Base-by-base conservation (phyloP, 2,113 vertebrate genomes). In the Chaetodon trifascialis region DNA sequence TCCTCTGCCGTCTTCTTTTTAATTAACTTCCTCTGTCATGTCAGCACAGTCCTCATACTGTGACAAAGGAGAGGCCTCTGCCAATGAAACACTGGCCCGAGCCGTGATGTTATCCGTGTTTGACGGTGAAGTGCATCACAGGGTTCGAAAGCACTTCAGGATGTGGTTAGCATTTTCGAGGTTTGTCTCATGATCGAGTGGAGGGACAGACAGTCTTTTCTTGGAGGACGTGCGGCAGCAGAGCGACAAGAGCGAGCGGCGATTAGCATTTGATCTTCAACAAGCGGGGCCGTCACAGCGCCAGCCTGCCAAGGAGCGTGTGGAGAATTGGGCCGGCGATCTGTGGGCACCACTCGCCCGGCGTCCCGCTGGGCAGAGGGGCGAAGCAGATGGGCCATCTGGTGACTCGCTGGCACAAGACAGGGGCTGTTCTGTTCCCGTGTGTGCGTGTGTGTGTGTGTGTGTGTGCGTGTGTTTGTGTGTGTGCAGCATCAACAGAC, bases 331-430 rank as follows among this genome's bases (percentile, higher is more conserved):
- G 92, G 91, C 87, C 30, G 70, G 85, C 54, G 88, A 91, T 94
- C 92, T 91, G 92, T 91, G 88, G 92, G 83, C 82, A 89, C 85
- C 84, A 76, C 74, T 63, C 60, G 87, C 84, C 82, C 58, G 87
- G 86, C 74, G 9, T 84, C 92, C 79, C 52, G 82, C 86, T 89
- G 91, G 73, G 91, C 82, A 71, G 88, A 84, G 84, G 89, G 87
- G 83, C 75, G 59, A 92, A 95, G 80, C 95, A 96, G 93, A 96
- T 93, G 95, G 95, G 80, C 92, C 91, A 89, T 91, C 91, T 94
- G 91, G 87, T 87, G 86, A 90, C 87, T 77, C 4, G 82, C 87
- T 93, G 90, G 92, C 92, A 90, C 11, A 16, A 82, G 88, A 89
- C 86, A 80, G 89, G 85, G 89, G 77, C 82, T 71, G 84, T 65